phyloP scores from a whole-genome alignment of 2,797 vertebrate genomes.

The Potorous gilbertii region DNA sequence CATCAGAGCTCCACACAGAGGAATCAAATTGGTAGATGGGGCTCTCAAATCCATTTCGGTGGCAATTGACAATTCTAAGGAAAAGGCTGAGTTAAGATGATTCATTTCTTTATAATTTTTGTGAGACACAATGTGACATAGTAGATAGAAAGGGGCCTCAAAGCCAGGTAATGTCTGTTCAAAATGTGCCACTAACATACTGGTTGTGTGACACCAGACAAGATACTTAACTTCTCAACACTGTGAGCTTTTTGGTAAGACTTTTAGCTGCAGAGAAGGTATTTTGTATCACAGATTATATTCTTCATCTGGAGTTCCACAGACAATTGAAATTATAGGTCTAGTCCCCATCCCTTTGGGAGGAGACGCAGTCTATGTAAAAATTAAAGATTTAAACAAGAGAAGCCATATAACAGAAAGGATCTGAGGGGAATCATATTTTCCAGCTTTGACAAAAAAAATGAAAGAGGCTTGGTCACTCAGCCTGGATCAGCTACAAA shows the following conservation, averaged over 20 bases:
- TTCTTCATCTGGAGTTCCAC: neutral
- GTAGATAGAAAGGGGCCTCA: neutral
- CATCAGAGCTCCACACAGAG: neutral
- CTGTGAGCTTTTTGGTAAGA: neutral
- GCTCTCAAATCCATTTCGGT: neutral
- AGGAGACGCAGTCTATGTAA: neutral
- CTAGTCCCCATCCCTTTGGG: neutral
- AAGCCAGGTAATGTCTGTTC: neutral
- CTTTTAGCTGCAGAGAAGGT: neutral
- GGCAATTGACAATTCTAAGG: neutral
- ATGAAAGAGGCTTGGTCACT: neutral
- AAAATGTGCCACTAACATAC: neutral
- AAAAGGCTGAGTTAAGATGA: neutral
- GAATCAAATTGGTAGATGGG: neutral
- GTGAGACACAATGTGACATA: neutral
- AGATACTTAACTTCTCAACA: neutral
- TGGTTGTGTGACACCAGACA: neutral
- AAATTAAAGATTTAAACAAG: neutral
- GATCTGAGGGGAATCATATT: neutral
- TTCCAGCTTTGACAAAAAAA: neutral
- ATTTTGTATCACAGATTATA: neutral
- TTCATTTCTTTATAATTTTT: neutral
- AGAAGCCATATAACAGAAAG: neutral
- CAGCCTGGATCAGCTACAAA: neutral
- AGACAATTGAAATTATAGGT: neutral